Evolutionary conservation across 2,113 vertebrate genomes (phyloP).

Genomic region (Engystomops pustulosus): DNA sequence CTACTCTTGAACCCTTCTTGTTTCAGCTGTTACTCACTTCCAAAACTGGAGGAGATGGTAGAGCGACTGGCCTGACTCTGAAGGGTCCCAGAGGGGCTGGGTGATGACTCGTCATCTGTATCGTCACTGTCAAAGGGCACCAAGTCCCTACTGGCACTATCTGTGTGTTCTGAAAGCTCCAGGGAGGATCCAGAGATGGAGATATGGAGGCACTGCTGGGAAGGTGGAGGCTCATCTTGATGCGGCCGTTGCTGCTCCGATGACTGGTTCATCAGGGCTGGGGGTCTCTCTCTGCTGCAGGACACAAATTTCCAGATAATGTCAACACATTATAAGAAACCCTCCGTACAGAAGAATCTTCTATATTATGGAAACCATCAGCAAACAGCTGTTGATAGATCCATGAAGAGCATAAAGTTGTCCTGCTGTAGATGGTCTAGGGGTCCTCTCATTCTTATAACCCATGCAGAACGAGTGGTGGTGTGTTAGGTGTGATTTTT

Average conservation of each 20-base stretch:
- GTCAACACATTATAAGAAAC: background rate
- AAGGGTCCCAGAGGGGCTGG: conserved; percentile 93
- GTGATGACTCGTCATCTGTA: conserved; percentile 93
- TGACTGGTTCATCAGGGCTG: conserved; percentile 65
- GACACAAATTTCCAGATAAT: background rate
- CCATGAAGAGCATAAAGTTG: background rate
- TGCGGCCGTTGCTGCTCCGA: conserved; percentile 58
- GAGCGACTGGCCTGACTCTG: conserved; percentile 97
- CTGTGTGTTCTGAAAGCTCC: conserved; percentile 79
- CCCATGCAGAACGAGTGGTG: no score
- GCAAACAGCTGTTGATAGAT: background rate
- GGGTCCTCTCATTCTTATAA: no score
- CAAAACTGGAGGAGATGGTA: conserved; percentile 94
- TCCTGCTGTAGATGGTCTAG: no score
- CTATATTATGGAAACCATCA: background rate
- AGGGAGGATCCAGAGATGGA: conserved; percentile 91
- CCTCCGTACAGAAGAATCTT: background rate
- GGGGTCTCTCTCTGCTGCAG: conserved; percentile 75
- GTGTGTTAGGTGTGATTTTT: no score
- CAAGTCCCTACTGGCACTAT: conserved; percentile 79
- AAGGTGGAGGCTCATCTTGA: conserved; percentile 62
- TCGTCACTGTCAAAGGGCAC: conserved; percentile 96
- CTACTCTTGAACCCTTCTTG: background rate
- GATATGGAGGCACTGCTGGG: conserved; percentile 91
- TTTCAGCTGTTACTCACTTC: conserved; percentile 80